A percentile compares a stretch with the other conserved stretches of the same genome.
phyloP scores from a whole-genome alignment of 2,113 vertebrate genomes.

The Australoheros scitulus region DNA sequence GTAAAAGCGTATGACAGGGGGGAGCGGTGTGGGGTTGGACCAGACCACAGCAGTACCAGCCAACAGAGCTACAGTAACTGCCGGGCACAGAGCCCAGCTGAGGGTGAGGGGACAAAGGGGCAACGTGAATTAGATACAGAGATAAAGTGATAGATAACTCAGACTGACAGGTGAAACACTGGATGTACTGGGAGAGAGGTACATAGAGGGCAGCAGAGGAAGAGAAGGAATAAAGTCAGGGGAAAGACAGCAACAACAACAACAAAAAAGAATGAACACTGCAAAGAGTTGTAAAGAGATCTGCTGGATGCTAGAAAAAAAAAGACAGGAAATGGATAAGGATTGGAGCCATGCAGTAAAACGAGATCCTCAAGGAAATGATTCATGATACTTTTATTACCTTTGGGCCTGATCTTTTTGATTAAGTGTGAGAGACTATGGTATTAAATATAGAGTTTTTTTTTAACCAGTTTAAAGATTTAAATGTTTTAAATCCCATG shows the following conservation, averaged over 20 bases:
- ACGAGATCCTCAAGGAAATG: slow-evolving; percentile 32
- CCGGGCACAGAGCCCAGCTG: slow-evolving; percentile 16
- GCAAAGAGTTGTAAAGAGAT: background rate
- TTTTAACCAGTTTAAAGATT: background rate
- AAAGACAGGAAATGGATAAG: background rate
- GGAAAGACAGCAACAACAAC: background rate
- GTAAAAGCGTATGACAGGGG: background rate
- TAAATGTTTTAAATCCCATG: background rate
- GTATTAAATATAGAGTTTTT: background rate
- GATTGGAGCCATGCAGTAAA: slow-evolving; percentile 17
- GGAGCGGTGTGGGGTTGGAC: slow-evolving; percentile 10
- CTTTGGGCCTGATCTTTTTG: background rate
- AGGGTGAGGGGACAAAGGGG: background rate
- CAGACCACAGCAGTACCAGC: background rate
- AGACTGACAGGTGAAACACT: slow-evolving; percentile 17
- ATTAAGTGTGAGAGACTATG: background rate
- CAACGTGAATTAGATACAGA: slow-evolving; percentile 22
- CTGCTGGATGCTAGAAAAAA: fast-evolving
- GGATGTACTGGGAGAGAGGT: background rate
- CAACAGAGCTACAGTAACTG: slow-evolving; percentile 8
- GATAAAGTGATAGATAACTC: slow-evolving; percentile 24
- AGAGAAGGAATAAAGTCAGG: background rate
- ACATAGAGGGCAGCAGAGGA: slow-evolving; percentile 4
- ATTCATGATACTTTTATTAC: slow-evolving; percentile 11
- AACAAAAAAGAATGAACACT: background rate